Conservation (phyloP, 2,888 invertebrate species). For the Isotomurus palustris region DNA sequence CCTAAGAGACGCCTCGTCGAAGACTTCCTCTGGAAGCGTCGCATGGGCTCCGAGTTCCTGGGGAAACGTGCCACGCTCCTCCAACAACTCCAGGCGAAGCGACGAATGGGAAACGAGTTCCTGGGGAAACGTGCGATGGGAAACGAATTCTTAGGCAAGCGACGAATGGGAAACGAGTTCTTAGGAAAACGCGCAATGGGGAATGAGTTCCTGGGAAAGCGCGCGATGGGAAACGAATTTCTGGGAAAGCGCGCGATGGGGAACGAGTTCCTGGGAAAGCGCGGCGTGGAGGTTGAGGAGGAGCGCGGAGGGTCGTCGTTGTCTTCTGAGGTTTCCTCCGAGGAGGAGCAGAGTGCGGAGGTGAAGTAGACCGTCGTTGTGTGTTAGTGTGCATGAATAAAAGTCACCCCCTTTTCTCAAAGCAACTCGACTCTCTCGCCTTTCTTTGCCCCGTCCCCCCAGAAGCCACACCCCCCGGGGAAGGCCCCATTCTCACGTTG, state of each 20-base stretch:
- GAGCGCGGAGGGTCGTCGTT: too few species aligned
- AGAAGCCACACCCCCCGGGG: too few species aligned
- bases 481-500: too few species aligned
- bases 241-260: slow-evolving; percentile 36
- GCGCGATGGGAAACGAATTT: slow-evolving; percentile 38
- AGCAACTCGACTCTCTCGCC: too few species aligned
- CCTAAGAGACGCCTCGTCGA: slow-evolving; percentile 38
- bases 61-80: slow-evolving; percentile 20
- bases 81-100: slow-evolving; percentile 2
- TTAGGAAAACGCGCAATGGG: slow-evolving; percentile 35
- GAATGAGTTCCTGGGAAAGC: slow-evolving; percentile 39
- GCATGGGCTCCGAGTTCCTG: slow-evolving; percentile 39
- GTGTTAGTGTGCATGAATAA: too few species aligned
- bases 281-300: too few species aligned
- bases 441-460: too few species aligned
- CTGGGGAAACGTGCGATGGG: slow-evolving; percentile 36
- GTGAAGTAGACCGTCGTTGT: too few species aligned
- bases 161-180: slow-evolving; percentile 35
- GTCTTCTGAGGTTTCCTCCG: too few species aligned
- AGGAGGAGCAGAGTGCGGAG: too few species aligned
- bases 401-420: too few species aligned
- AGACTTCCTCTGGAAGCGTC: slow-evolving; percentile 39
- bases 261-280: slow-evolving; percentile 39
- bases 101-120: slow-evolving; percentile 35
- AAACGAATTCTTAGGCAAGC: slow-evolving; percentile 39